phyloP scores from a whole-genome alignment of 1,140 invertebrate genomes.

The Arion vulgaris region DNA sequence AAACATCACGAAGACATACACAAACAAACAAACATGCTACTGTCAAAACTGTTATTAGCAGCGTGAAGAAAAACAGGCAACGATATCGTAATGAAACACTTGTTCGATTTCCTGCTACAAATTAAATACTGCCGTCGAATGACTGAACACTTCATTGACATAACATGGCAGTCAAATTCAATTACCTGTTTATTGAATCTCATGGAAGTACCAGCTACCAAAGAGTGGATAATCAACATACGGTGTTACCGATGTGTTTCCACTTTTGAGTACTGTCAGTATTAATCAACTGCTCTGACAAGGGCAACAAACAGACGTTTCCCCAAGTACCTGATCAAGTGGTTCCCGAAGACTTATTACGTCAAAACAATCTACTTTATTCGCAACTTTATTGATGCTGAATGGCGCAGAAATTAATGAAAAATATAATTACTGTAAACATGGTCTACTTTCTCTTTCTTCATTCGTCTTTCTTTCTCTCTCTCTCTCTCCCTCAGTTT shows the following conservation, averaged over 20 bases:
- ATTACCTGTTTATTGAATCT: not conserved
- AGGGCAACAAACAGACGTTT: not conserved
- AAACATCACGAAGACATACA: not conserved
- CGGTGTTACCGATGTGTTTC: not conserved
- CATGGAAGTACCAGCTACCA: not conserved
- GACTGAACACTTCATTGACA: not conserved
- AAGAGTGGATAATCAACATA: not conserved
- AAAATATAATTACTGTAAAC: too few species aligned
- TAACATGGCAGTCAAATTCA: conserved; percentile 1
- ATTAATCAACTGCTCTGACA: not conserved
- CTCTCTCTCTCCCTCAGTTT: too few species aligned
- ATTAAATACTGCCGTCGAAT: not conserved
- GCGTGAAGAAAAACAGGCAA: not conserved
- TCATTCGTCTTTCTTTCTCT: too few species aligned
- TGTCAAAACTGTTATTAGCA: not conserved
- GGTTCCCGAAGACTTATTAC: not conserved
- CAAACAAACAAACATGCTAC: not conserved
- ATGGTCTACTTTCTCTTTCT: too few species aligned
- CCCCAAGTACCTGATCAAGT: not conserved
- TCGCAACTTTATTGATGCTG: not conserved
- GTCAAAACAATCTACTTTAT: not conserved
- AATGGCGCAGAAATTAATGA: not conserved
- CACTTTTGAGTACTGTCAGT: not conserved
- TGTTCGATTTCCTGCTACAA: not conserved
- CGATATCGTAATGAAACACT: not conserved